A percentile compares a stretch with the other conserved stretches of the same genome.
phyloP scores from a whole-genome alignment of 2,888 invertebrate species.

The Morpho helenor region DNA sequence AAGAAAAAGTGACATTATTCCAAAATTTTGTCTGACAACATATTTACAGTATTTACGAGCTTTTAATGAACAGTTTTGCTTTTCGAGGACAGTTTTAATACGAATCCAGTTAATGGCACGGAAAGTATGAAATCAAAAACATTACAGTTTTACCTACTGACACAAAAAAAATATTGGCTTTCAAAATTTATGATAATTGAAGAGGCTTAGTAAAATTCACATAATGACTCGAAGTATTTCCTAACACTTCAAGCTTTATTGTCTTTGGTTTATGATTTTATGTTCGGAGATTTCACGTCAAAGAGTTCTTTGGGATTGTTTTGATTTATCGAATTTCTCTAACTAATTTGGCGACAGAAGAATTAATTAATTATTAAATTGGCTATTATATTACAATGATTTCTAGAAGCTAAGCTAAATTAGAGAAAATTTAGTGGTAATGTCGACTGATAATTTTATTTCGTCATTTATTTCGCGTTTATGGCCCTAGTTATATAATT shows the following conservation, averaged over 20 bases:
- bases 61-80: too few relatives aligned
- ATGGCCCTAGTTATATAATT: too few relatives aligned
- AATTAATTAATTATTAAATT: background rate
- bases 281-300: slow-evolving; percentile 16
- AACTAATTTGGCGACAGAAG: slow-evolving; percentile 13
- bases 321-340: slow-evolving; percentile 25
- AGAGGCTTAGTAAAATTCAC: slow-evolving; percentile 26
- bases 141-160: background rate
- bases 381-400: too few relatives aligned
- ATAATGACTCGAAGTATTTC: slow-evolving; percentile 26
- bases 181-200: slow-evolving; percentile 18
- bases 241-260: slow-evolving; percentile 25
- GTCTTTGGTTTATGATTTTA: slow-evolving; percentile 24
- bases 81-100: background rate
- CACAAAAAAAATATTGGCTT: slow-evolving; percentile 1
- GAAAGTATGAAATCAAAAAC: slow-evolving; percentile 1
- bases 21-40: too few relatives aligned
- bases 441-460: too few relatives aligned
- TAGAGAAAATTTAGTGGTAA: too few relatives aligned
- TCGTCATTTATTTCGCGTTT: too few relatives aligned
- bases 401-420: too few relatives aligned
- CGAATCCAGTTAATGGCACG: background rate
- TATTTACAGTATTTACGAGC: too few relatives aligned
- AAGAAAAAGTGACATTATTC: too few relatives aligned
- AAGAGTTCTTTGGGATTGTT: slow-evolving; percentile 18